Base-by-base conservation (phyloP, 1,140 invertebrate species). In the Zaprionus capensis region DNA sequence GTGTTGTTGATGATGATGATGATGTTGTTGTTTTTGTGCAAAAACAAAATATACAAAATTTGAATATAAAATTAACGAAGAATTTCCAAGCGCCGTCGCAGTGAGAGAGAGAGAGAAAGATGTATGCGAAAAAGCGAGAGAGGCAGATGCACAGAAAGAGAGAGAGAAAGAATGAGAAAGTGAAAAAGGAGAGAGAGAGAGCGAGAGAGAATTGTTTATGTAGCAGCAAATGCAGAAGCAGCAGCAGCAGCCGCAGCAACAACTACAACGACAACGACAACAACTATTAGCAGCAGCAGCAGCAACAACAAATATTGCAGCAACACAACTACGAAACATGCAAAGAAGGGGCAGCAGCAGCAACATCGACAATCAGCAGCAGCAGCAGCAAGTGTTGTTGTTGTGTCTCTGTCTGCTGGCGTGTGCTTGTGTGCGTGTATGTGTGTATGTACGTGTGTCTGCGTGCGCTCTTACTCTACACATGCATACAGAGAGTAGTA, bases 1-100 rank as follows among this genome's bases (percentile, higher is more conserved):
- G 78, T 87, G 84, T 87, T 87, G 84, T 84, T 90, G 84, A 87
- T 87, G 81, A 87, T 87, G 83, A 85, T 84, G 72, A 76, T 86
- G 83, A 84, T 87, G 84, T 81, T 87, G 84, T 84, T 87, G 82
- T 88, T 87, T 79, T 87, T 88, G 78, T 75, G 80, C 71, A 66
- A 78, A 63, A 41, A 53, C 55, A 71, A 38, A 64, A 49, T 70
- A 77, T 70, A 70, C 5, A 58, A 53, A 31, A 63, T 56, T 46
- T 49, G 36, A 70, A 63, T 26, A 56, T 57, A 63, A 34, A 34
- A 38, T 61, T 61, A 31, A 63, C 44, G 14, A 59, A 55, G 41
- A 11, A 59, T 55, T 53, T 57, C 12, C 12, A 72, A 66, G 61
- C 56, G 61, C 20, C 68, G 61, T 66, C 34, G 26, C 55, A 53